Base-by-base conservation (phyloP, 2,888 invertebrate genomes). In the Eudemis profundana region DNA sequence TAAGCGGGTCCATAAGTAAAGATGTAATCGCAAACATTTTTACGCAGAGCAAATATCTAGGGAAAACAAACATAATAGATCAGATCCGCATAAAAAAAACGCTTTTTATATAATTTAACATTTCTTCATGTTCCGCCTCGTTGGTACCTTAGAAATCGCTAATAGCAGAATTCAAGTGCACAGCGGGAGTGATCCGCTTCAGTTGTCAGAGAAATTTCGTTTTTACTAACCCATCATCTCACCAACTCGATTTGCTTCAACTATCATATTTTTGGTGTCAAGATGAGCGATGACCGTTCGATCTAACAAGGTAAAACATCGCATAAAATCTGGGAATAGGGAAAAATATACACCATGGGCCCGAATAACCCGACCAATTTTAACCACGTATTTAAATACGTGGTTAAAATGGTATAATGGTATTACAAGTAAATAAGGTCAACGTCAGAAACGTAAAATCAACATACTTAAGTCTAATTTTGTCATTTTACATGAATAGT, bases 161-260 rank as follows among this genome's bases (percentile, higher is more conserved):
- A 64, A 64, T 57, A 50, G 27, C 57, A 27, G 44, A 42, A 49
- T 44, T 51, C 36, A 57, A 57, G 36, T 17, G 21, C 57, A 15
- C 64, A 59, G 64, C 64, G 57, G 64, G 64, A 23, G 19, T 46
- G 57, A 50, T 59, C 17, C 42, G 50, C 57, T 59, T 51, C 42
- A 19, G 50, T 64, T 64, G 17, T 23, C 44, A 57, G 42, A 50
- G 50, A 64, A 57, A 50, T 51, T 57, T 50, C 17, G 33, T 57
- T 64, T 62, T 63, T 57, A 57, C 50, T 36, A 33, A 38, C 46
- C 27, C 47, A 65, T 53, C 60, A 46, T 27, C 17, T 38, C 12
- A 49, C 56, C 29, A 12, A 8, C 44, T 53, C n/a, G 7, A 46
- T 27, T 38, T 5, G 21, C 44, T 51, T 8, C 19, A 19, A 50